phyloP scores from a whole-genome alignment of 1,140 invertebrate genomes.

The Drosophila ogumai region DNA sequence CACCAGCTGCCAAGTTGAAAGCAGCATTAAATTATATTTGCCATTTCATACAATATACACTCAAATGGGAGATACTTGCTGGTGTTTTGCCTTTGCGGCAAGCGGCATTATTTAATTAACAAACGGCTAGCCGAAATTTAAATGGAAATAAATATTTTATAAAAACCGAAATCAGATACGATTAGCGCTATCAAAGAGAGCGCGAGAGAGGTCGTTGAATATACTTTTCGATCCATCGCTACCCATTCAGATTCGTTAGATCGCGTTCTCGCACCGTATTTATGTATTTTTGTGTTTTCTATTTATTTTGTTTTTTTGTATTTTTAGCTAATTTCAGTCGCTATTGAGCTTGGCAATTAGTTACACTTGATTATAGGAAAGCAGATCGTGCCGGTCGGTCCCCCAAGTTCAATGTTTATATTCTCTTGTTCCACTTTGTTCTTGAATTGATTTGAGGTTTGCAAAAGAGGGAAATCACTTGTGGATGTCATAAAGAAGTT shows the following conservation, averaged over 20 bases:
- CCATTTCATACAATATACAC: constrained; percentile 26
- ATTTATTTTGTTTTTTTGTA: constrained; percentile 42
- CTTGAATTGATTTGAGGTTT: constrained; percentile 2
- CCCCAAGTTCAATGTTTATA: constrained; percentile 30
- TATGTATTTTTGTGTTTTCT: constrained; percentile 60
- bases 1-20: constrained; percentile 69
- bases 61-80: constrained; percentile 39
- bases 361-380: constrained; percentile 60
- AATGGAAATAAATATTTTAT: constrained; percentile 41
- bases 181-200: constrained; percentile 54
- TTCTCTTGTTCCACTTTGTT: constrained; percentile 25
- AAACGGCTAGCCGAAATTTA: constrained; percentile 22
- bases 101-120: constrained; percentile 35
- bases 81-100: constrained; percentile 6
- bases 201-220: constrained; percentile 17
- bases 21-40: constrained; percentile 56
- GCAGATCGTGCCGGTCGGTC: constrained; percentile 33
- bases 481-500: constrained; percentile 1
- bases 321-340: constrained; percentile 62
- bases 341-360: constrained; percentile 76
- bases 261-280: constrained; percentile 22
- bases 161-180: constrained; percentile 54
- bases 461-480: not conserved
- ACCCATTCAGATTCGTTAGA: constrained; percentile 29
- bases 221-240: constrained; percentile 30